Base-by-base conservation (phyloP, 2,113 vertebrate genomes). In the Corythaeola cristata region DNA sequence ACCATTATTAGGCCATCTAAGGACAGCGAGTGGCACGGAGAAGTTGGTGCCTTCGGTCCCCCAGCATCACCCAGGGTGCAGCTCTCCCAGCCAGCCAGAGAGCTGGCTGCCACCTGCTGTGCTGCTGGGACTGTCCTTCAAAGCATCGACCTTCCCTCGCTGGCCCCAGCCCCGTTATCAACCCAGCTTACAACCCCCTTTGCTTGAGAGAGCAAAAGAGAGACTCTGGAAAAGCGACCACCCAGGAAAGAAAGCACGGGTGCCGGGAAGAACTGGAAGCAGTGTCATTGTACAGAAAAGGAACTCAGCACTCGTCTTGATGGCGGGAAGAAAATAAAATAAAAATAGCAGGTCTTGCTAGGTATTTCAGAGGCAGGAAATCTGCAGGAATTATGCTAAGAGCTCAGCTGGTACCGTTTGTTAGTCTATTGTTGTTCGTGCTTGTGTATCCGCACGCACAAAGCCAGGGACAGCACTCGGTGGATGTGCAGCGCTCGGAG, bases 1-100 rank as follows among this genome's bases (percentile, higher is more conserved):
- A 24, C 26, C 27, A 0, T 1, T 12, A 2, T 1, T 1, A 27
- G 50, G 55, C 30, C 41, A 3, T 5, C 23, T 22, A 14, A 45
- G 68, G 28, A 8, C 37, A 58, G 64, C 0, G 55, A 44, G 64
- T 1, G 47, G 15, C 33, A 39, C 8, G 6, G n/a, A 10, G 49
- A 9, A 33, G 13, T 9, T 12, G 73, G 55, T 11, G 19, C 13
- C 60, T 53, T 6, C 52, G 14, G 75, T 58, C 23, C 27, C 41
- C 26, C n/a, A 20, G 77, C 60, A 17, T 1, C 44, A 3, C 21
- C 3, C 11, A 49, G 47, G 50, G 58, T 3, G 32, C 39, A 7
- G 41, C 18, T 8, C 55, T 24, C 22, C 1, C 20, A 3, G 19
- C 58, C 52, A n/a, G 47, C 12, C 26, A 53, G 62, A 59, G 59